These are phyloP conservation scores for Artibeus lituratus DNA, from an alignment of 2,797 vertebrate genomes.

Conservation along the genomic window DNA sequence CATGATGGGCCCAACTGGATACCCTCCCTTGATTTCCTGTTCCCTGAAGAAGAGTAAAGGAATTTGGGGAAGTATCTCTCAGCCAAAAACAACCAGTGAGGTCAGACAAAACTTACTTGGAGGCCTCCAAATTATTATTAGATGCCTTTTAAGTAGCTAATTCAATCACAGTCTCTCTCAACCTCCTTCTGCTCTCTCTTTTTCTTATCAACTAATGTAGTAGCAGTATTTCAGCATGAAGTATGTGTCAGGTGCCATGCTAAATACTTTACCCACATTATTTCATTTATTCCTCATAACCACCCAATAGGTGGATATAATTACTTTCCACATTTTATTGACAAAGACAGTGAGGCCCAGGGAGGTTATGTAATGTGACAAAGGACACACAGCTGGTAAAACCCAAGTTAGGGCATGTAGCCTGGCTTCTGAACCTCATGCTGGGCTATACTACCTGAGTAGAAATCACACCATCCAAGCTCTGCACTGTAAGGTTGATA, in stretches of 20 bases:
- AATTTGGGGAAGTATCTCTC: neutral
- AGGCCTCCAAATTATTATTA: neutral
- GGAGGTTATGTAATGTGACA: neutral
- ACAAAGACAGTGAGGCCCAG: neutral
- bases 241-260: accelerated
- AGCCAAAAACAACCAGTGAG: neutral
- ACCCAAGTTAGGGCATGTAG: neutral
- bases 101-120: neutral
- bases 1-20: neutral
- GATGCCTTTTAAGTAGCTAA: neutral
- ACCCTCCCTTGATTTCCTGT: neutral
- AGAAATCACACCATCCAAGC: neutral
- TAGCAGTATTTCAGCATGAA: neutral
- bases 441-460: neutral
- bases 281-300: neutral
- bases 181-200: neutral
- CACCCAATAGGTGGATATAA: neutral
- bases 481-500: neutral
- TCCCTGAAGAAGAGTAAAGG: neutral
- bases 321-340: neutral
- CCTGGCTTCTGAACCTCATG: neutral
- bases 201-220: neutral
- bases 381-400: neutral
- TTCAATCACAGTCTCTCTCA: neutral
- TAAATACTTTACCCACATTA: neutral